These are phyloP conservation scores for Drosophila simulans DNA, from an alignment of 1,140 invertebrate genomes.

Conservation along the genomic window DNA sequence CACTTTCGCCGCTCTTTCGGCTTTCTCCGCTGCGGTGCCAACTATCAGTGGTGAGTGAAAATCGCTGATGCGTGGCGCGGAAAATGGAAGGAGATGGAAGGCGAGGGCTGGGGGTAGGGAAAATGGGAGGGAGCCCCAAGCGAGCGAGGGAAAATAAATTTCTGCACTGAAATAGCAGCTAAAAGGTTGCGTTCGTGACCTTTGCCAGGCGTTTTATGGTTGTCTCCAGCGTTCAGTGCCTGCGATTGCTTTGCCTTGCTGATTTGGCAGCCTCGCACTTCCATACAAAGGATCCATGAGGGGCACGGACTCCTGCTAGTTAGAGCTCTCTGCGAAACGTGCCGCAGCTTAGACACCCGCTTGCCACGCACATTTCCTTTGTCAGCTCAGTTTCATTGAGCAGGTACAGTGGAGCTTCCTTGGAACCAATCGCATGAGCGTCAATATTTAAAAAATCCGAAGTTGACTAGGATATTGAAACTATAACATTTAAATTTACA, in stretches of 20 bases:
- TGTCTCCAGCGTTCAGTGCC: slow-evolving; percentile 68
- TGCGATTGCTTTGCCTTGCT: slow-evolving; percentile 70
- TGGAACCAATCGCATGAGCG: too few species aligned
- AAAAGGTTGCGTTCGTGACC: slow-evolving; percentile 82
- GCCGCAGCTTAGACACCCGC: slow-evolving; percentile 32
- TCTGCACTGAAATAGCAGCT: slow-evolving; percentile 63
- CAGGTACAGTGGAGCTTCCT: slow-evolving; percentile 16
- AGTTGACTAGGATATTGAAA: too few species aligned
- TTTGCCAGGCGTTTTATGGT: slow-evolving; percentile 74
- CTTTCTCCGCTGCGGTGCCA: slow-evolving; percentile 40
- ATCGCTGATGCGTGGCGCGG: slow-evolving; percentile 69
- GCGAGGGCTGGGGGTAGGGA: background rate
- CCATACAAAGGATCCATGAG: background rate
- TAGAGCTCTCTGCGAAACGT: slow-evolving; percentile 30
- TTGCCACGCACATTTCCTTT: slow-evolving; percentile 47
- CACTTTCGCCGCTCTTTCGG: slow-evolving; percentile 20
- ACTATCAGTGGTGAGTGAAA: slow-evolving; percentile 78
- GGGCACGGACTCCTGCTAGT: slow-evolving; percentile 41
- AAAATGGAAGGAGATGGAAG: slow-evolving; percentile 3
- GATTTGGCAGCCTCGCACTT: slow-evolving; percentile 60
- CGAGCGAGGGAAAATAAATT: slow-evolving; percentile 61
- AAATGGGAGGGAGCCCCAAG: slow-evolving; percentile 18
- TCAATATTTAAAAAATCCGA: too few species aligned
- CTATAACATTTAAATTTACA: too few species aligned
- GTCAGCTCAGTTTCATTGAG: slow-evolving; percentile 1